Base-by-base conservation (phyloP, 2,113 vertebrate genomes). In the Datnioides undecimradiatus region DNA sequence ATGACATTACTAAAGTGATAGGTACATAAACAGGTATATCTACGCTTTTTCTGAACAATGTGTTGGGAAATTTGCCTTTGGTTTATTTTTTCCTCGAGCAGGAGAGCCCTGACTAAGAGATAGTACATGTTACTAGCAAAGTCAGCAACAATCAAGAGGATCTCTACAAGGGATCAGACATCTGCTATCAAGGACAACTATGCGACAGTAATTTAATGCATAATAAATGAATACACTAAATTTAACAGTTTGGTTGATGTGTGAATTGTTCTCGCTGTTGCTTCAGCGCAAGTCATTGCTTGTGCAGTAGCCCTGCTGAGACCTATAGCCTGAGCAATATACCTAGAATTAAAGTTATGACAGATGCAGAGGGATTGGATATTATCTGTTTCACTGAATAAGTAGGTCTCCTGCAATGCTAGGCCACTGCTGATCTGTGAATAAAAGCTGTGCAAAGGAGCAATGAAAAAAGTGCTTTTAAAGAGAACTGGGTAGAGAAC, bases 381-480 rank as follows among this genome's bases (percentile, higher is more conserved):
- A 46, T 76, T 41, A 76, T 80, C 68, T 58, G 68, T 80, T 76
- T 57, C 41, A 84, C 64, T 68, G 71, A 76, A 75, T 49, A 77
- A 73, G 52, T 74, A 73, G 49, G 72, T 70, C 58, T 75, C 40
- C 29, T 48, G 58, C 52, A 80, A 46, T 46, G 31, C 34, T 41
- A 33, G 19, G 59, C n/a, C 27, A 29, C 23, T 12, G 34, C 33
- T 45, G 16, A 25, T 45, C 13, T 38, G 34, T 51, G 13, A 49
- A 33, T 19, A 29, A 62, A 57, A 12, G 33, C 25, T 41, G 12
- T 23, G 43, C 7, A 25, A 54, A 64, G 9, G 6, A 57, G 34
- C 43, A 58, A 6, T n/a, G 23, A 71, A 49, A 38, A 0, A 0
- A 48, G 23, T 12, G 13, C 41, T 55, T 60, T 36, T 17, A 21